phyloP scores from a whole-genome alignment of 2,113 vertebrate species.

The Trematocara marginatum region DNA sequence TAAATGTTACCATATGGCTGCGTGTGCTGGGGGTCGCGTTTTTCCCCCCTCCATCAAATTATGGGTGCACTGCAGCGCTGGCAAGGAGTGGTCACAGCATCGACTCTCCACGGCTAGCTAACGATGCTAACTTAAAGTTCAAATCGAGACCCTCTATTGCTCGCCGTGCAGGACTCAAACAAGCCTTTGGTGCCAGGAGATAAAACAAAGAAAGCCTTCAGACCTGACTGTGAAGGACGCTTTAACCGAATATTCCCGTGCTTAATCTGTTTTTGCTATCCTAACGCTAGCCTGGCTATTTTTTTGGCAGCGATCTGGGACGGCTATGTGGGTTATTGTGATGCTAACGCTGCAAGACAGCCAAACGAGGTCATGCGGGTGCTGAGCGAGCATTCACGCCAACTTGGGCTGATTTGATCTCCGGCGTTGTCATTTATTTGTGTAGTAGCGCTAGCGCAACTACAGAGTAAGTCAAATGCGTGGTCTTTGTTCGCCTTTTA shows the following conservation, averaged over 20 bases:
- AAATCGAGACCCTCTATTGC: not conserved
- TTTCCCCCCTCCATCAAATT: not conserved
- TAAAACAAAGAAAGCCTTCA: accelerated
- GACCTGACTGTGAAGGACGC: not conserved
- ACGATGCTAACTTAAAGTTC: constrained; percentile 23
- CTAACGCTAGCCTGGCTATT: constrained; percentile 34
- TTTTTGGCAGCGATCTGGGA: not conserved
- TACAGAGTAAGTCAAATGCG: not conserved
- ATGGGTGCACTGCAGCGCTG: constrained; percentile 55
- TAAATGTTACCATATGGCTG: not conserved
- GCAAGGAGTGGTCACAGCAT: constrained; percentile 67
- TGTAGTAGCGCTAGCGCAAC: not conserved
- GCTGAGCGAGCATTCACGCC: not conserved
- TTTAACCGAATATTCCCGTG: not conserved
- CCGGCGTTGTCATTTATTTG: constrained; percentile 1
- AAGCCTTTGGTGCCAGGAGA: accelerated
- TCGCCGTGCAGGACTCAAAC: not conserved
- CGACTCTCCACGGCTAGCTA: constrained; percentile 31
- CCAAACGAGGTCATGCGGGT: constrained; percentile 52
- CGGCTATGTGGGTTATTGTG: constrained; percentile 60
- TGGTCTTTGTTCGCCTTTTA: constrained; percentile 30
- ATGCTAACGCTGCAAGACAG: constrained; percentile 64
- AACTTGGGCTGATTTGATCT: constrained; percentile 2
- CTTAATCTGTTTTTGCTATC: constrained; percentile 38
- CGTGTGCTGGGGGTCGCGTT: not conserved